These are phyloP conservation scores for Dryomyza anilis DNA, from an alignment of 2,888 invertebrate genomes.

Conservation along the genomic window DNA sequence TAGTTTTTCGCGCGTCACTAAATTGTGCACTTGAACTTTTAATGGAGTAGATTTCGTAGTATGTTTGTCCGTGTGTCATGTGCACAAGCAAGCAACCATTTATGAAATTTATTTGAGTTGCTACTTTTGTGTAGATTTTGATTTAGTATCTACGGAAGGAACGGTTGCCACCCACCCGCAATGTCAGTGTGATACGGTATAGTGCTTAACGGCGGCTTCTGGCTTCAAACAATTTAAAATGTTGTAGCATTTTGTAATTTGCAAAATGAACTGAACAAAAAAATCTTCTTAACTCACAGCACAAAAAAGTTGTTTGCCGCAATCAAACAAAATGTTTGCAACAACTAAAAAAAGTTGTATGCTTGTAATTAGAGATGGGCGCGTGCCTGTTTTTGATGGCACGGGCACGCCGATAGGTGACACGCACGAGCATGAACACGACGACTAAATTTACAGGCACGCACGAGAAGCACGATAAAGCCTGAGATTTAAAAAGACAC, in stretches of 20 bases:
- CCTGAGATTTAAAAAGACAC: too few species aligned
- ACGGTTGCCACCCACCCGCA: conserved; percentile 1
- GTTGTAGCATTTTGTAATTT: not conserved
- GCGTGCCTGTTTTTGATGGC: too few species aligned
- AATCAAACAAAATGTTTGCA: not conserved
- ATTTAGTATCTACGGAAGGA: not conserved
- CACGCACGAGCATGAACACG: too few species aligned
- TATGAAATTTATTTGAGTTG: conserved; percentile 7
- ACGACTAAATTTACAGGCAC: too few species aligned
- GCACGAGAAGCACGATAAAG: too few species aligned
- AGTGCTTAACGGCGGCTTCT: too few species aligned
- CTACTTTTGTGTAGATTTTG: conserved; percentile 3
- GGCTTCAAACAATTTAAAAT: too few species aligned
- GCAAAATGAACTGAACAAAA: not conserved
- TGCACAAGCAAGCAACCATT: not conserved
- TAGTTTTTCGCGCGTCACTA: conserved; percentile 21
- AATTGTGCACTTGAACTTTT: conserved; percentile 39
- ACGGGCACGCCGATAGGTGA: too few species aligned
- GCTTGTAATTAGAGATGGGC: too few species aligned
- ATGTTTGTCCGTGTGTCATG: not conserved
- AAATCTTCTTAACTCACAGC: not conserved
- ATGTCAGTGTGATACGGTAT: too few species aligned
- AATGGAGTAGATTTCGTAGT: conserved; percentile 1
- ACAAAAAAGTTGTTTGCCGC: not conserved
- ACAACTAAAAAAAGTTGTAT: not conserved